Percentiles rank a stretch among this genome's conserved stretches.
phyloP scores from a whole-genome alignment of 2,888 invertebrate genomes.

The Hedya salicella region DNA sequence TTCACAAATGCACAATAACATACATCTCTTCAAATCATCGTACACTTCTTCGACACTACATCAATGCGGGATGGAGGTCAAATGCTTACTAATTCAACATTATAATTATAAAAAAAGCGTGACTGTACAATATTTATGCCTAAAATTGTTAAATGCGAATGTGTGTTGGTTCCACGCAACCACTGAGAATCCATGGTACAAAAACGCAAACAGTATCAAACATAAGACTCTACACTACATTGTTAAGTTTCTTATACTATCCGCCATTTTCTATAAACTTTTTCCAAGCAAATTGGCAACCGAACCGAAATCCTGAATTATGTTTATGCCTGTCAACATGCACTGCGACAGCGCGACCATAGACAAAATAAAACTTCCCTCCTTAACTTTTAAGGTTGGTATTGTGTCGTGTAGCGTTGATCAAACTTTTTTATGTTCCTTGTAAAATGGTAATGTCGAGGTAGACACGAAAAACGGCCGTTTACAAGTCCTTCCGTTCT shows the following conservation, averaged over 20 bases:
- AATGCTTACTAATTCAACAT: too few species aligned
- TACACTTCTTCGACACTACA: too few species aligned
- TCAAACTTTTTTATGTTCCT: slow-evolving; percentile 40
- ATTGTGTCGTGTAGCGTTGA: background rate
- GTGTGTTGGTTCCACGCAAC: too few species aligned
- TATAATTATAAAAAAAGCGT: too few species aligned
- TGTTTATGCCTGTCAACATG: slow-evolving; percentile 43
- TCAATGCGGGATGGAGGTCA: too few species aligned
- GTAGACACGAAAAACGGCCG: slow-evolving; percentile 33
- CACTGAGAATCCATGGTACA: too few species aligned
- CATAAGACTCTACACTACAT: background rate
- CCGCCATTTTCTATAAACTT: slow-evolving; percentile 42
- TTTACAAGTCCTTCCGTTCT: slow-evolving; percentile 32
- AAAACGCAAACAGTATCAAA: too few species aligned
- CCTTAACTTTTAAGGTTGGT: background rate
- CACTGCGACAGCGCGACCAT: slow-evolving; percentile 22
- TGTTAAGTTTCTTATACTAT: slow-evolving; percentile 3
- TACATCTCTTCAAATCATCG: too few species aligned
- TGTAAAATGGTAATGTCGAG: slow-evolving; percentile 40
- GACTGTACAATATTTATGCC: too few species aligned
- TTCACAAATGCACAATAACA: too few species aligned
- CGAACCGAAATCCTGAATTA: slow-evolving; percentile 48
- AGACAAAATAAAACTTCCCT: slow-evolving; percentile 6
- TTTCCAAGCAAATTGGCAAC: slow-evolving; percentile 42
- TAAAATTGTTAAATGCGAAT: too few species aligned